Conservation (phyloP, 2,888 invertebrate species). For the Pristionchus maxplancki region DNA sequence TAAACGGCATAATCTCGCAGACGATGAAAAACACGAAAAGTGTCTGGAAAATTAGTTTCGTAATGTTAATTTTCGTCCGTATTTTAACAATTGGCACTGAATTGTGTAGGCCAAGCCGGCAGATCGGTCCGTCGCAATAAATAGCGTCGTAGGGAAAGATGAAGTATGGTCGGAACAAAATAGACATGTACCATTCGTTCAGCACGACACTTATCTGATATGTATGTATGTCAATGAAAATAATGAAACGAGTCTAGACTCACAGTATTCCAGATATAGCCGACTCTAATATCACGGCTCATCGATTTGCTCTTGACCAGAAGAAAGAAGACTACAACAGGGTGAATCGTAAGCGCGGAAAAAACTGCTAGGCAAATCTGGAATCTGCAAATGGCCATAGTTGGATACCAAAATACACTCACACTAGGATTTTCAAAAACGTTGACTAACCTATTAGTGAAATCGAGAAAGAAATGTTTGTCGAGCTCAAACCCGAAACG, state of each 20-base stretch:
- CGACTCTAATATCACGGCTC: background rate
- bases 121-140: slow-evolving; percentile 14
- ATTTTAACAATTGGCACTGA: background rate
- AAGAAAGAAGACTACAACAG: background rate
- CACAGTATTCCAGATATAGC: background rate
- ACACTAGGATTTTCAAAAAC: background rate
- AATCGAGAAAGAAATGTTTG: background rate
- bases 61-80: too few relatives aligned
- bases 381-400: background rate
- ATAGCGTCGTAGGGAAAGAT: slow-evolving; percentile 33
- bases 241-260: too few relatives aligned
- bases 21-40: background rate
- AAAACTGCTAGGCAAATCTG: background rate
- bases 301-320: background rate
- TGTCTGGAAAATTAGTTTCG: too few relatives aligned
- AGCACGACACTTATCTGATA: background rate
- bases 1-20: background rate
- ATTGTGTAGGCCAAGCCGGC: background rate
- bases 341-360: background rate
- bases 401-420: background rate
- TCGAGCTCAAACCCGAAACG: background rate
- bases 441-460: background rate
- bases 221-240: background rate
- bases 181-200: background rate
- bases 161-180: background rate